These are phyloP conservation scores for Drosophila parthenogenetica DNA, from an alignment of 2,888 invertebrate genomes.

Conservation along the genomic window DNA sequence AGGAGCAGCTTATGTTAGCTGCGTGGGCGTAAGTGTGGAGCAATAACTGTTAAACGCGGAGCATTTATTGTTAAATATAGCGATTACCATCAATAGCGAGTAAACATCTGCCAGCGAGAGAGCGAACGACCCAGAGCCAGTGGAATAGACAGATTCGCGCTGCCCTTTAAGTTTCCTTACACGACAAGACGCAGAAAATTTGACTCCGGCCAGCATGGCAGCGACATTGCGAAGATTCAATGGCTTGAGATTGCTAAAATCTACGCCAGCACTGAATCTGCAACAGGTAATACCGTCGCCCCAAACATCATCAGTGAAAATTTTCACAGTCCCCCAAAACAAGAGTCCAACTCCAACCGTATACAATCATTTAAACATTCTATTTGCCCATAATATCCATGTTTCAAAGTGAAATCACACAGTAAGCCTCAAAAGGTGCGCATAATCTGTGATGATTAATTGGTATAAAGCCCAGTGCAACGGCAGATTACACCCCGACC, in stretches of 20 bases:
- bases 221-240: slow-evolving; percentile 94
- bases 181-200: slow-evolving; percentile 82
- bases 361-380: slow-evolving; percentile 25
- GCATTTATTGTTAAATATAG: slow-evolving; percentile 8
- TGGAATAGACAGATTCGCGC: slow-evolving; percentile 75
- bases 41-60: slow-evolving; percentile 30
- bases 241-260: slow-evolving; percentile 93
- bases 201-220: slow-evolving; percentile 90
- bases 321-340: slow-evolving; percentile 32
- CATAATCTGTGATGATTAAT: slow-evolving; percentile 41
- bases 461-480: slow-evolving; percentile 24
- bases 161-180: slow-evolving; percentile 73
- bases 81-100: slow-evolving; percentile 43
- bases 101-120: slow-evolving; percentile 71
- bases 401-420: slow-evolving; percentile 15
- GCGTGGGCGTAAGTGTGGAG: slow-evolving; percentile 42
- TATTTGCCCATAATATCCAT: slow-evolving; percentile 15
- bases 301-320: slow-evolving; percentile 24
- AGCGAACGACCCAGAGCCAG: slow-evolving; percentile 58
- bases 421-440: slow-evolving; percentile 22
- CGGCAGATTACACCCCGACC: slow-evolving; percentile 43
- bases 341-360: slow-evolving; percentile 21
- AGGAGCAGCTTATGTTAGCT: slow-evolving; percentile 8
- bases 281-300: slow-evolving; percentile 87
- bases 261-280: slow-evolving; percentile 88